Conservation (phyloP, 2,888 invertebrate species). For the Pachliopta kotzebuea region DNA sequence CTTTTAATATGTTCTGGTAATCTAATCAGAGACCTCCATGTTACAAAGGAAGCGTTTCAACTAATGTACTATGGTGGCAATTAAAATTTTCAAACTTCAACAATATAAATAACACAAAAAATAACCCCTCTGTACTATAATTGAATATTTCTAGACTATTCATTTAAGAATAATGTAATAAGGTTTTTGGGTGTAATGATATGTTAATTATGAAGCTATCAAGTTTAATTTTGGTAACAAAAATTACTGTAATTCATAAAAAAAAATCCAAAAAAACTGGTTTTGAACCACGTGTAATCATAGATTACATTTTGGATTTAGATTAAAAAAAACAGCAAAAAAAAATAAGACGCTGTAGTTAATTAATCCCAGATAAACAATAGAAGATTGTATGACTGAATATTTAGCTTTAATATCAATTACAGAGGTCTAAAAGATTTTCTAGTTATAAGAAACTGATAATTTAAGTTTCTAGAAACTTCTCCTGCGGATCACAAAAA, state of each 20-base stretch:
- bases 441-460: background rate
- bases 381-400: background rate
- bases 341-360: too few species aligned
- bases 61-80: too few species aligned
- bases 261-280: too few species aligned
- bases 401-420: background rate
- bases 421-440: background rate
- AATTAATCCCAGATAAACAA: background rate
- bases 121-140: background rate
- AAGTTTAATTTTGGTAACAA: background rate
- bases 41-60: too few species aligned
- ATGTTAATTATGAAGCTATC: background rate
- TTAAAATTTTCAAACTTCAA: too few species aligned
- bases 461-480: background rate
- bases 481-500: background rate
- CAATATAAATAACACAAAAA: background rate
- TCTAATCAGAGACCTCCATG: too few species aligned
- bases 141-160: constrained; percentile 1
- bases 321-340: too few species aligned
- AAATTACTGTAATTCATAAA: background rate
- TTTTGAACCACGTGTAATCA: background rate
- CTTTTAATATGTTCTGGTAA: too few species aligned
- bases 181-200: background rate
- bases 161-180: background rate
- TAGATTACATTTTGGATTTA: background rate